Conservation (phyloP, 1,140 invertebrate species). For the Drosophila ananassae region DNA sequence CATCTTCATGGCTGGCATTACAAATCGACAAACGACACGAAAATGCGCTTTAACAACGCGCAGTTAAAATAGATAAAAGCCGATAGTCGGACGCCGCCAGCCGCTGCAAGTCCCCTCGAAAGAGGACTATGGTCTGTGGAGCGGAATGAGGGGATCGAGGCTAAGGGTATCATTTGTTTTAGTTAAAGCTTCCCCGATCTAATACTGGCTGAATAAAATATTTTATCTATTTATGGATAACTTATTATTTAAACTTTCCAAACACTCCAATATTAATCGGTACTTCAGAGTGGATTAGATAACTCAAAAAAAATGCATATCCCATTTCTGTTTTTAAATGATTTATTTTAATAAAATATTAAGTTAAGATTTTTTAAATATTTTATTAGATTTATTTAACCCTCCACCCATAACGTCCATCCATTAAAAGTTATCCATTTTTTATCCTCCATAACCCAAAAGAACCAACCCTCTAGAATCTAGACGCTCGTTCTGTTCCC, state of each 20-base stretch:
- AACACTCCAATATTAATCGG: background rate
- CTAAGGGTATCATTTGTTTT: conserved; percentile 31
- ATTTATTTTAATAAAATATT: background rate
- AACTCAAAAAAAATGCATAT: background rate
- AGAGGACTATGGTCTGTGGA: background rate
- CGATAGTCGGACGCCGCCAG: conserved; percentile 72
- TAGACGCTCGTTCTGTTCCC: no score
- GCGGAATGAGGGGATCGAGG: conserved; percentile 1
- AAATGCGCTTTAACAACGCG: conserved; percentile 83
- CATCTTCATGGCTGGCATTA: conserved; percentile 72
- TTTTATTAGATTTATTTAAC: background rate
- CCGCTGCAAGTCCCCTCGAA: conserved; percentile 4
- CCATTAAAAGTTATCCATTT: no score
- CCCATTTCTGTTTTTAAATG: background rate
- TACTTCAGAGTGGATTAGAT: conserved; percentile 1
- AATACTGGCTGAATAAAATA: conserved; percentile 29
- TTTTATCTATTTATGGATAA: conserved; percentile 37
- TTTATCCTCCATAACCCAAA: no score
- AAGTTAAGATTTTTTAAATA: background rate
- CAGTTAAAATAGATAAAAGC: conserved; percentile 84
- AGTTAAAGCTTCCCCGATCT: conserved; percentile 27
- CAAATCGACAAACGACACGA: conserved; percentile 84
- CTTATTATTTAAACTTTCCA: conserved; percentile 13
- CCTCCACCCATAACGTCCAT: no score
- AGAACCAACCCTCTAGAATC: no score